These are phyloP conservation scores for Drosophila lini DNA, from an alignment of 1,140 invertebrate genomes.

Conservation along the genomic window DNA sequence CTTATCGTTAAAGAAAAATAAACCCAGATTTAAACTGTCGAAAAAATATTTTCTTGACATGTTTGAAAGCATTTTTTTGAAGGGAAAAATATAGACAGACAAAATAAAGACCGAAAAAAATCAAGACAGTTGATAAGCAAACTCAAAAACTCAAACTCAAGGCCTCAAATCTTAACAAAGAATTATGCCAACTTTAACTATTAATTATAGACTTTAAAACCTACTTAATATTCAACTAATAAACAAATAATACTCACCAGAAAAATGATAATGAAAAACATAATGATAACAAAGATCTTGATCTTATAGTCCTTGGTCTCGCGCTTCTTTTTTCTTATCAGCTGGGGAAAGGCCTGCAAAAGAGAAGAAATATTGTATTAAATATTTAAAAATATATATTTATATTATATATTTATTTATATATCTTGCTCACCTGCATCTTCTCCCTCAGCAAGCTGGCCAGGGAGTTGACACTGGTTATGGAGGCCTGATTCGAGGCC, in stretches of 20 bases:
- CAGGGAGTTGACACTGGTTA: constrained; percentile 92
- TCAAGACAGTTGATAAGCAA: constrained; percentile 1
- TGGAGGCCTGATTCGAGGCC: constrained; percentile 86
- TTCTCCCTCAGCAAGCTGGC: constrained; percentile 92
- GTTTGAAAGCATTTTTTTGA: neutral
- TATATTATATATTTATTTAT: too few relatives aligned
- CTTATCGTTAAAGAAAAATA: neutral
- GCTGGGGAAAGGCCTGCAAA: constrained; percentile 83
- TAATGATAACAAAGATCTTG: constrained; percentile 90
- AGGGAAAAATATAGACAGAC: too few relatives aligned
- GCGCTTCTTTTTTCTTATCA: constrained; percentile 87
- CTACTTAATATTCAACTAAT: neutral
- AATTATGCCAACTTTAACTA: neutral
- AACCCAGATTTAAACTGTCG: neutral
- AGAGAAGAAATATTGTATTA: neutral
- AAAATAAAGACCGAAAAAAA: neutral
- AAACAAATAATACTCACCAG: constrained; percentile 83
- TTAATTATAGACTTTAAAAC: neutral
- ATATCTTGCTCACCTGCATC: constrained; percentile 87
- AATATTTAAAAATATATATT: too few relatives aligned
- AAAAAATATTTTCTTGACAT: neutral
- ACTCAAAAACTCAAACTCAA: neutral
- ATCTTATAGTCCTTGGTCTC: constrained; percentile 90
- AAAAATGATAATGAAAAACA: constrained; percentile 92
- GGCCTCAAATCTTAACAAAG: neutral